Evolutionary conservation across 2,113 vertebrate species (phyloP), one percentile per base, ranked within the genome.

Genomic region (Hassar affinis): DNA sequence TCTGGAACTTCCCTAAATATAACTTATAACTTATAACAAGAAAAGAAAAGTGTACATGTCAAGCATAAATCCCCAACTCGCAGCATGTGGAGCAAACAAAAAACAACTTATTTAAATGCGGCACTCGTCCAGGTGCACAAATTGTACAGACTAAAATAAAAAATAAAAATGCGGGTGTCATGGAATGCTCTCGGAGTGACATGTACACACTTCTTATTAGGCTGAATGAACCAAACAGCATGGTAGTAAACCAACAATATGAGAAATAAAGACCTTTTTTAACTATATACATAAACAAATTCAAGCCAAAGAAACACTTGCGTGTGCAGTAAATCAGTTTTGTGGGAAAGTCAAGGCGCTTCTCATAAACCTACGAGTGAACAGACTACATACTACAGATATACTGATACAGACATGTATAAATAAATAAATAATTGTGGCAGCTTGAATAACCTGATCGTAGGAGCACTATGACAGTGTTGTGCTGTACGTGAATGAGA

Each of bases 371-470:
- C 38, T 72, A 42, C 47, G 52, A 51, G 20, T 54, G 18, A 20
- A 76, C 30, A 62, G n/a, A 30, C 17, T n/a, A 49, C 18, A 51
- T 72, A 27, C 22, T 71, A 59, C n/a, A 72, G 54, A 74, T 33
- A 72, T 27, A 74, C 42, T 27, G 56, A 62, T 51, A 49, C 1
- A 25, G 7, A 57, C 22, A 74, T 81, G 68, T 33, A 64, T 52
- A 76, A 82, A 82, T 82, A 75, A 82, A 82, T 82, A 82, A 82
- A 82, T 75, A 74, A 33, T 4, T 75, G 52, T 38, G 10, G n/a
- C 20, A 51, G 42, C 15, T 35, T 61, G n/a, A 49, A 33, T 61
- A 49, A 62, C 56, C 69, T 72, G 54, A 74, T 61, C 35, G 18
- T n/a, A 30, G 10, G 35, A 47, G 68, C 38, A 59, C 27, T 42